Conservation (phyloP, 2,888 invertebrate genomes). For the Diabrotica balteata region DNA sequence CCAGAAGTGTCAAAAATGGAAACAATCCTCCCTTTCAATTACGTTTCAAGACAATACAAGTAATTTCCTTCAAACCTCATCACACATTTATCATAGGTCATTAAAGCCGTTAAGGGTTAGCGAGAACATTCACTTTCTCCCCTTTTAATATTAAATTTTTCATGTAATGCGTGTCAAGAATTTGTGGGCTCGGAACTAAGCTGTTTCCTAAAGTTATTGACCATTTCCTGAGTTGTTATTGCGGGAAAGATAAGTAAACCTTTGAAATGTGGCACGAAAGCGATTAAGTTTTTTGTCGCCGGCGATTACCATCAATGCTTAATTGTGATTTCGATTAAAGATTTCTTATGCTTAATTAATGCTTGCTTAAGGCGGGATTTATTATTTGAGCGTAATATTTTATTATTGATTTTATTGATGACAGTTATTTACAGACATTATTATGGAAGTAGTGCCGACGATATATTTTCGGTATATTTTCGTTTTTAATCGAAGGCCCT, state of each 20-base stretch:
- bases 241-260: constrained; percentile 6
- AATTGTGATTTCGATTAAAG: background rate
- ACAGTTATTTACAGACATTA: too few species aligned
- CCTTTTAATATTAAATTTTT: constrained; percentile 40
- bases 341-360: too few species aligned
- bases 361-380: too few species aligned
- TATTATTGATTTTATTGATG: too few species aligned
- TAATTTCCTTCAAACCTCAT: constrained; percentile 10
- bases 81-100: constrained; percentile 8
- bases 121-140: constrained; percentile 38
- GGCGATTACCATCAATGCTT: background rate
- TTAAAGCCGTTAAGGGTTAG: constrained; percentile 34
- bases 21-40: constrained; percentile 13
- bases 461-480: too few species aligned
- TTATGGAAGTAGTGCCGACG: too few species aligned
- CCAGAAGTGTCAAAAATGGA: background rate
- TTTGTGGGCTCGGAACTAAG: constrained; percentile 37
- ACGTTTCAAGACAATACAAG: constrained; percentile 1
- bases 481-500: too few species aligned
- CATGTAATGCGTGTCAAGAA: constrained; percentile 43
- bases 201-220: constrained; percentile 44
- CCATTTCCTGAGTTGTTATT: constrained; percentile 42
- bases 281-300: constrained; percentile 5
- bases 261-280: constrained; percentile 9
- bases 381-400: too few species aligned